These are phyloP conservation scores for Champsocephalus esox DNA, from an alignment of 2,797 vertebrate species.

Conservation along the genomic window DNA sequence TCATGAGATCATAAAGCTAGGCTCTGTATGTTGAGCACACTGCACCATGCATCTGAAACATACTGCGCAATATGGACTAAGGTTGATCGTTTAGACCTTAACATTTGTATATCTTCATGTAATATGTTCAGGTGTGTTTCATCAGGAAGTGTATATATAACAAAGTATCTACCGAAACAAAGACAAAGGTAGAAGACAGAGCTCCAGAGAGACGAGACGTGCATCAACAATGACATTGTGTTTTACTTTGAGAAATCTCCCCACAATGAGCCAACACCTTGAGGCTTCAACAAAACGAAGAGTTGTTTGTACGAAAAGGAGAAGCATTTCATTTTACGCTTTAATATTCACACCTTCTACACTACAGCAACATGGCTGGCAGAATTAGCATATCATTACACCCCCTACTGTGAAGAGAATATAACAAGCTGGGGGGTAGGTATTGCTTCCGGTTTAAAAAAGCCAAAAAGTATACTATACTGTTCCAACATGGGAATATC, in stretches of 20 bases:
- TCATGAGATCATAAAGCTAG: conserved; percentile 8
- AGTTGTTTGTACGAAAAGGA: conserved; percentile 6
- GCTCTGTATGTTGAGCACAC: not conserved
- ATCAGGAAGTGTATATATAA: not conserved
- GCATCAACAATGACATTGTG: conserved; percentile 8
- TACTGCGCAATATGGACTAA: no score
- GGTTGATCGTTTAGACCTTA: conserved; percentile 1
- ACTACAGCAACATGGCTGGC: conserved; percentile 30
- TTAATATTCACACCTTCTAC: conserved; percentile 47
- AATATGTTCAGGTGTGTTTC: conserved; percentile 3
- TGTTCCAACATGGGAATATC: conserved; percentile 22
- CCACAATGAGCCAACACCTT: conserved; percentile 10
- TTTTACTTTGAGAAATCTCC: conserved; percentile 24
- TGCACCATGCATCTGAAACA: not conserved
- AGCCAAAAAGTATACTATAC: conserved; percentile 28
- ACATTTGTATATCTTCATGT: not conserved
- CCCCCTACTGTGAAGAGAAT: conserved; percentile 36
- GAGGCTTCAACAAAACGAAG: not conserved
- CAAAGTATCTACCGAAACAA: conserved; percentile 15
- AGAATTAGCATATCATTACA: conserved; percentile 59
- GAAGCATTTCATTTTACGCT: conserved; percentile 25
- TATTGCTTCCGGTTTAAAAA: conserved; percentile 26
- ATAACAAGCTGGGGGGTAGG: conserved; percentile 44
- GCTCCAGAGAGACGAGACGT: not conserved
- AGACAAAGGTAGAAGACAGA: not conserved